Conservation (phyloP, 2,113 vertebrate species). For the Vicugna pacos region DNA sequence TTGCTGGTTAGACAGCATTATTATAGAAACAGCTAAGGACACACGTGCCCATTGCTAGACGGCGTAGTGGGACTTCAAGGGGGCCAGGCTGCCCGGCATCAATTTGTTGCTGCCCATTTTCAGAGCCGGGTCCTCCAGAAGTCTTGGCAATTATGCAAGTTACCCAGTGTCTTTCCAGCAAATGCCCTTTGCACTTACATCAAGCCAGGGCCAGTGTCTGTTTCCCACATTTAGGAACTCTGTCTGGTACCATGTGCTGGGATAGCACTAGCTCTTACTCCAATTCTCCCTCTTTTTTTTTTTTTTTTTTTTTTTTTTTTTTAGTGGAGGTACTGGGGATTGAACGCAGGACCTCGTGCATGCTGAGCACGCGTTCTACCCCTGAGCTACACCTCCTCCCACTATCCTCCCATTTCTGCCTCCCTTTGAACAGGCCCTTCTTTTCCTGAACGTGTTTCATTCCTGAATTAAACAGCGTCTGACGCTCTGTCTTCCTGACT, state of each 20-base stretch:
- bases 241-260: neutral
- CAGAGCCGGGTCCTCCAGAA: neutral
- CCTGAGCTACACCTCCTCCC: no score
- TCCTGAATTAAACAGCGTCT: slow-evolving; percentile 3
- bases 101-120: neutral
- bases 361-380: no score
- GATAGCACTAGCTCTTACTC: neutral
- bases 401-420: neutral
- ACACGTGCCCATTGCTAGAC: neutral
- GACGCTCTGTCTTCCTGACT: neutral
- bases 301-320: no score
- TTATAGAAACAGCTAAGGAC: neutral
- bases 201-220: slow-evolving; percentile 44
- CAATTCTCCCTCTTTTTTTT: no score
- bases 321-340: no score
- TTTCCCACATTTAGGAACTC: neutral
- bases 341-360: no score
- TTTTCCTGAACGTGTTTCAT: slow-evolving; percentile 52
- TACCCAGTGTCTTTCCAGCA: neutral
- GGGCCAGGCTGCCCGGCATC: neutral
- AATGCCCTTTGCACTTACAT: neutral
- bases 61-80: neutral
- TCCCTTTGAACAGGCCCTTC: neutral
- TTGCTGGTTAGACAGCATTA: neutral
- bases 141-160: neutral